Conservation (phyloP, 2,113 vertebrate species). For the Pelusios castaneus region DNA sequence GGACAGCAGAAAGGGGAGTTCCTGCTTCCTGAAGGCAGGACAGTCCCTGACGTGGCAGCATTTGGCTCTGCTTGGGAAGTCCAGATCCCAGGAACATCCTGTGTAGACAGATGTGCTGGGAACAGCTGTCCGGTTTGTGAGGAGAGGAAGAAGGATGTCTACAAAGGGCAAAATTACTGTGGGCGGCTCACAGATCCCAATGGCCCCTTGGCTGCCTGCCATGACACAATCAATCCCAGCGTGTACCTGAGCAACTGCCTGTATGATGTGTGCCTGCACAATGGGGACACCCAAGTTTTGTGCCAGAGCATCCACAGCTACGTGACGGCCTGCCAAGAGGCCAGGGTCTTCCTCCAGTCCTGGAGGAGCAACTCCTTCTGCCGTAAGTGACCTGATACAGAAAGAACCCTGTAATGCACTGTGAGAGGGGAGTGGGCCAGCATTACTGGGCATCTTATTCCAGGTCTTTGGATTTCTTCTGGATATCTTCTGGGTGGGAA, state of each 20-base stretch:
- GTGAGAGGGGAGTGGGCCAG: fast-evolving
- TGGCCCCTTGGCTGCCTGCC: constrained; percentile 72
- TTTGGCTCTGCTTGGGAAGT: constrained; percentile 73
- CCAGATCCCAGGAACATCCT: fast-evolving
- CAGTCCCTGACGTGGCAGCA: not conserved
- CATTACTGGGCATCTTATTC: fast-evolving
- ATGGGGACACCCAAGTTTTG: constrained; percentile 53
- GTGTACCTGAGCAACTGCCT: constrained; percentile 63
- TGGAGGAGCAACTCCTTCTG: constrained; percentile 86
- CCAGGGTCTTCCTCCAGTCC: constrained; percentile 52
- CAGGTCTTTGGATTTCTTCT: fast-evolving
- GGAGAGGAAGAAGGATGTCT: not conserved
- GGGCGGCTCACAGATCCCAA: constrained; percentile 47
- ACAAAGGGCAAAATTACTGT: constrained; percentile 62
- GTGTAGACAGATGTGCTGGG: not conserved
- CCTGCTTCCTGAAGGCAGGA: constrained; percentile 40
- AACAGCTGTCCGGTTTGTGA: constrained; percentile 44
- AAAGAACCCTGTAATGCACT: fast-evolving
- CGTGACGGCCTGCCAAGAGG: constrained; percentile 76
- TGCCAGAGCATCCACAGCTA: constrained; percentile 83
- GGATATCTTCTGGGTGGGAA: fast-evolving
- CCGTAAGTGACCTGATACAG: constrained; percentile 69
- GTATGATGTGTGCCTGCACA: constrained; percentile 42
- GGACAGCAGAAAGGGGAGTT: constrained; percentile 49
- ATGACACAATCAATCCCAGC: constrained; percentile 12